Evolutionary conservation across 2,888 invertebrate genomes (phyloP).

Genomic region (Octonoba sinensis): DNA sequence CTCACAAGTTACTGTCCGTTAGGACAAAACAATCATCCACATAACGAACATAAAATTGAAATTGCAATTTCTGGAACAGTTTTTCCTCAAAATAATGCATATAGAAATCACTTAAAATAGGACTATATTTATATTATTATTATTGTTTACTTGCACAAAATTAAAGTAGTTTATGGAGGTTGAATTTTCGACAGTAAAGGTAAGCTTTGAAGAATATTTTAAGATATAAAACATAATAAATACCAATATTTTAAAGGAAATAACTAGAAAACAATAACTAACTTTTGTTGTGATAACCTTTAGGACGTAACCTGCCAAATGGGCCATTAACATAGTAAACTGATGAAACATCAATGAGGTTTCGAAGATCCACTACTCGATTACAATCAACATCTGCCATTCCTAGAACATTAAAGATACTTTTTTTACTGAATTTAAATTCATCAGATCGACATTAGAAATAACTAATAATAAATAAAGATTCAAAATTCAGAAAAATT

Average conservation of each 20-base stretch:
- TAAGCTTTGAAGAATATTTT: not conserved
- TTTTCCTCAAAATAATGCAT: no score
- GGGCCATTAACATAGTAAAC: slow-evolving; percentile 41
- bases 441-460: slow-evolving; percentile 44
- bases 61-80: no score
- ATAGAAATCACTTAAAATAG: no score
- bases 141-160: no score
- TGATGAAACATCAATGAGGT: slow-evolving; percentile 66
- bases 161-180: no score
- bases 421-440: slow-evolving; percentile 65
- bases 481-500: not conserved
- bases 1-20: no score
- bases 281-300: slow-evolving; percentile 47
- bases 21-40: no score
- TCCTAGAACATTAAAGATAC: slow-evolving; percentile 19
- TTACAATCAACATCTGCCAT: slow-evolving; percentile 68
- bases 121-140: no score
- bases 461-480: slow-evolving; percentile 3
- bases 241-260: no score
- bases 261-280: not conserved
- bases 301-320: slow-evolving; percentile 46
- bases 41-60: no score
- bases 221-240: no score
- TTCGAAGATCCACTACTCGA: slow-evolving; percentile 67
- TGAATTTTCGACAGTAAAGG: no score